Evolutionary conservation across 1,140 invertebrate genomes (phyloP).

Genomic region (Mya arenaria): DNA sequence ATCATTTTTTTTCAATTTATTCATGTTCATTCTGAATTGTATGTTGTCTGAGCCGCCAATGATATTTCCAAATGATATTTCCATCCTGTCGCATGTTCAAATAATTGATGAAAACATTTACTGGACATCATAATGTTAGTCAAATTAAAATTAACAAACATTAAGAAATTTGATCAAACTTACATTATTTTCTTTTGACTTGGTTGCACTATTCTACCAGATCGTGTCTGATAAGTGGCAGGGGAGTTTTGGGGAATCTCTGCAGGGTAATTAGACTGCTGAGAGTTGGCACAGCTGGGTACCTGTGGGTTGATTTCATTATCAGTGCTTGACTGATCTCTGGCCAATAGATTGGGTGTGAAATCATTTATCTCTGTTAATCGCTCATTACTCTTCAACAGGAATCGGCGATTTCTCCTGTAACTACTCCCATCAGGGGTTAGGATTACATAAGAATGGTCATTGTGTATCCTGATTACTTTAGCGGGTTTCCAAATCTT

Average conservation of each 20-base stretch:
- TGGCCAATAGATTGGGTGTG: background rate
- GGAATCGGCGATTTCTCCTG: background rate
- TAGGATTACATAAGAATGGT: background rate
- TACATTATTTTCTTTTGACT: too few relatives aligned
- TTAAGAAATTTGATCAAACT: too few relatives aligned
- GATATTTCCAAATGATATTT: too few relatives aligned
- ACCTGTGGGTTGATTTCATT: background rate
- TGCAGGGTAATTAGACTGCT: background rate
- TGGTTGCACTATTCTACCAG: conserved; percentile 2
- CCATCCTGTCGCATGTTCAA: too few relatives aligned
- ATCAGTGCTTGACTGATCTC: background rate
- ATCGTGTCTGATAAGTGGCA: background rate
- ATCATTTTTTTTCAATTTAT: too few relatives aligned
- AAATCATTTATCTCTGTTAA: background rate
- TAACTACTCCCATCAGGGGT: background rate
- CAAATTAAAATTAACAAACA: too few relatives aligned
- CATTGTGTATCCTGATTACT: conserved; percentile 1
- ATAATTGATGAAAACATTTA: too few relatives aligned
- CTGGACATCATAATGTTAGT: too few relatives aligned
- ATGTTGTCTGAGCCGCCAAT: too few relatives aligned
- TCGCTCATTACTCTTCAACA: background rate
- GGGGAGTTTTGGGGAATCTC: background rate
- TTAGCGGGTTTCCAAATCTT: conserved; percentile 10
- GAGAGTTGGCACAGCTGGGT: background rate
- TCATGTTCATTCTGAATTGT: too few relatives aligned